Base-by-base conservation (phyloP, 2,113 vertebrate genomes). In the Brachyhypopomus gauderio region DNA sequence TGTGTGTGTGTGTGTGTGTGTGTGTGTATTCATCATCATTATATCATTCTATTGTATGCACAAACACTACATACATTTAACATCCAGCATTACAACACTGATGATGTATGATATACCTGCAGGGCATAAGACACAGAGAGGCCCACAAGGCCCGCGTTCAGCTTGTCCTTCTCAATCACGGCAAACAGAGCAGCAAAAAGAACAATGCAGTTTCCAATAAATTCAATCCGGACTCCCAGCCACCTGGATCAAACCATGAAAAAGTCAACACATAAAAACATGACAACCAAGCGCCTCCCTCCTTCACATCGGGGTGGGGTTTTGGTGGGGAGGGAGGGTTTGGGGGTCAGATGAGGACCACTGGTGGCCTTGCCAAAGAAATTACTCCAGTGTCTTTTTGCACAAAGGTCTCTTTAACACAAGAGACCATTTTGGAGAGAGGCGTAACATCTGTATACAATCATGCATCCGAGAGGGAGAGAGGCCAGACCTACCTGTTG, bases 91-190 rank as follows among this genome's bases (percentile, higher is more conserved):
- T 25, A 67, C 19, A 58, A 30, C 25, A 41, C 20, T 58, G 52
- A 23, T 17, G 59, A 5, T 20, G 60, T 1, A 14, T 60, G 20
- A 23, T 75, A 0, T 85, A 99, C 97, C 96, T 98, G 96, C 0
- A 99, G 90, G 0, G 98, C 97, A 0, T 98, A 99, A 9, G 97
- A 98, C 72, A 99, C 95, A 0, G 97, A 99, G 23, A 99, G 95
- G 36, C 98, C 98, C 67, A 98, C 97, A 0, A 97, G 85, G 5
- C 97, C 96, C 0, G 96, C 90, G 69, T 85, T 97, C 79, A 98
- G 92, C 4, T 14, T 93, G 41, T 85, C 91, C 85, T 92, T 96
- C 59, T 96, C 91, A 1, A 93, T 91, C 82, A 98, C 97, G 1
- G 96, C 95, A 36, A 98, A 99, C 80, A 99, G 79, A 4, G 96